phyloP scores from a whole-genome alignment of 2,797 vertebrate species.

The Limnodromus scolopaceus region DNA sequence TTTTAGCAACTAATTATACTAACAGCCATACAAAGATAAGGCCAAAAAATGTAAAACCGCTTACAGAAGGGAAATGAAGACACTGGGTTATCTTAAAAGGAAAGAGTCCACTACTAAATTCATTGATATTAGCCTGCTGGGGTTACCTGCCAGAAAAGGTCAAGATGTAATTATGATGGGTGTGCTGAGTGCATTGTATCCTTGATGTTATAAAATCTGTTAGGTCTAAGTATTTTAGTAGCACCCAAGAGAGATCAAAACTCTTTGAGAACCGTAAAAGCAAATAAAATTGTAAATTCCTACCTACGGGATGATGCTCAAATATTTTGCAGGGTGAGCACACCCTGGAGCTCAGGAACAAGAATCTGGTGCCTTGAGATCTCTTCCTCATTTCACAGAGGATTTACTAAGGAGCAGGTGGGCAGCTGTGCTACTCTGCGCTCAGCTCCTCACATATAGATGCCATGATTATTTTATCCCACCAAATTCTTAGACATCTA shows the following conservation, averaged over 20 bases:
- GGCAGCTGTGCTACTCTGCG: neutral
- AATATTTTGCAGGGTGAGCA: neutral
- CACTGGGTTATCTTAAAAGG: slow-evolving; percentile 48
- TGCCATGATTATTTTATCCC: neutral
- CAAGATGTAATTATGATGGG: slow-evolving; percentile 49
- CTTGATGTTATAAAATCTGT: slow-evolving; percentile 8
- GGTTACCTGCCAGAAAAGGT: slow-evolving; percentile 59
- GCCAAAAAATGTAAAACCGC: slow-evolving; percentile 49
- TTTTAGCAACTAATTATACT: slow-evolving; percentile 66
- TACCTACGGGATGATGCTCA: neutral
- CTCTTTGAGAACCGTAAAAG: neutral
- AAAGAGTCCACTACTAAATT: slow-evolving; percentile 43
- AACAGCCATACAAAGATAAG: slow-evolving; percentile 44
- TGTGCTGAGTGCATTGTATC: neutral
- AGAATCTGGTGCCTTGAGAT: neutral
- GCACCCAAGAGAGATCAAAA: neutral
- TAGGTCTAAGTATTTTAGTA: neutral
- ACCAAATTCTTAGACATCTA: neutral
- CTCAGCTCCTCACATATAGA: neutral
- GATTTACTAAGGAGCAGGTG: neutral
- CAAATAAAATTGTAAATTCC: neutral
- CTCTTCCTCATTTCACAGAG: neutral
- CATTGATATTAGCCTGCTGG: slow-evolving; percentile 58
- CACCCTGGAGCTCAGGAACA: neutral
- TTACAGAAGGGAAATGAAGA: slow-evolving; percentile 65